These are phyloP conservation scores for Babylonia areolata DNA, from an alignment of 1,140 invertebrate species.

Conservation along the genomic window DNA sequence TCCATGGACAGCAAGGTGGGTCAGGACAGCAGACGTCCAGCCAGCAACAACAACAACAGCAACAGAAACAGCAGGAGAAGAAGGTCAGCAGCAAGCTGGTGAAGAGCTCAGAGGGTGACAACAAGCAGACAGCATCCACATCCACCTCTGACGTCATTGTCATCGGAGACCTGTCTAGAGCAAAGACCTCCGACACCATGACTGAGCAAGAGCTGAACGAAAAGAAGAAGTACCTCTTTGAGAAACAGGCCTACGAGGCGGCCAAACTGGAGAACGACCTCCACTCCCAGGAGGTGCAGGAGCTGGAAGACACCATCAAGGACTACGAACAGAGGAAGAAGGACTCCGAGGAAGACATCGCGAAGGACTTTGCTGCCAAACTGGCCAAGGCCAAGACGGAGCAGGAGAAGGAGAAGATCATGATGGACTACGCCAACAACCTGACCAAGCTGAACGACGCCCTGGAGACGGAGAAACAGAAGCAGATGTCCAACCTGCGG, in stretches of 20 bases:
- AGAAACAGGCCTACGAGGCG: slow-evolving; percentile 73
- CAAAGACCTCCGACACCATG: slow-evolving; percentile 38
- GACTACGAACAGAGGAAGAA: slow-evolving; percentile 67
- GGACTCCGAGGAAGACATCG: slow-evolving; percentile 53
- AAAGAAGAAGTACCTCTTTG: slow-evolving; percentile 64
- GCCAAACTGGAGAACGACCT: slow-evolving; percentile 70
- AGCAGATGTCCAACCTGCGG: slow-evolving; percentile 61
- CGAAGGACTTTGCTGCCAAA: slow-evolving; percentile 61
- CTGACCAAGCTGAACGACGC: slow-evolving; percentile 66
- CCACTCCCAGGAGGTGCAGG: slow-evolving; percentile 62
- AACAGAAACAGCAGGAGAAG: slow-evolving; percentile 23
- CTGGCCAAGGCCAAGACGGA: slow-evolving; percentile 61
- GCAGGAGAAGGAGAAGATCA: slow-evolving; percentile 65
- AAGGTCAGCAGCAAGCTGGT: slow-evolving; percentile 43
- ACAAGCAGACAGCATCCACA: slow-evolving; percentile 26
- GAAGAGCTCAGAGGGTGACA: slow-evolving; percentile 41
- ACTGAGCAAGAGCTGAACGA: slow-evolving; percentile 46
- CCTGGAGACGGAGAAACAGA: slow-evolving; percentile 70
- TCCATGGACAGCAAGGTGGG: slow-evolving; percentile 41
- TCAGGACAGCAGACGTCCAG: slow-evolving; percentile 30
- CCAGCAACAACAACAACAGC: slow-evolving; percentile 2
- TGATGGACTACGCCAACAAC: slow-evolving; percentile 68
- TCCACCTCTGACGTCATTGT: slow-evolving; percentile 34
- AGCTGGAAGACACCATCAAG: slow-evolving; percentile 63
- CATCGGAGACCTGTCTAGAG: slow-evolving; percentile 44